Evolutionary conservation across 2,888 invertebrate genomes (phyloP).

Genomic region (Phengaris arion): DNA sequence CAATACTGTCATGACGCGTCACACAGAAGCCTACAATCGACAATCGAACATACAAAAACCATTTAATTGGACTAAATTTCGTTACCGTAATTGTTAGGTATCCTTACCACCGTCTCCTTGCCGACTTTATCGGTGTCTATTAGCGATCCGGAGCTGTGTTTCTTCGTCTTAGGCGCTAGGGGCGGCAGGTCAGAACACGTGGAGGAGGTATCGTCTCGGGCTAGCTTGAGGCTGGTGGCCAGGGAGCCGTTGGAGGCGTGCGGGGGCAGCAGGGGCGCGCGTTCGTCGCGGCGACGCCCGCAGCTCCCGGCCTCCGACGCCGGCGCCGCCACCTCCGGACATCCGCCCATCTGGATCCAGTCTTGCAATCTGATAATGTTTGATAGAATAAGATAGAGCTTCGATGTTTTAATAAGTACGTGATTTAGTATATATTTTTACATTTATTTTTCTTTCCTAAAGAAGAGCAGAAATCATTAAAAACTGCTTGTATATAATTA

Average conservation of each 20-base stretch:
- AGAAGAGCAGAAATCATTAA: neutral
- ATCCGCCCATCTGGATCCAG: conserved; percentile 70
- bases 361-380: conserved; percentile 51
- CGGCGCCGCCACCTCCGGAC: conserved; percentile 56
- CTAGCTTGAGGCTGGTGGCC: conserved; percentile 66
- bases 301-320: conserved; percentile 57
- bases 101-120: conserved; percentile 70
- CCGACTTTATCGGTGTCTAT: conserved; percentile 66
- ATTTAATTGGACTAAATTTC: conserved; percentile 46
- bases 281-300: conserved; percentile 47
- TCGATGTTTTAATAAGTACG: too few species aligned
- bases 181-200: conserved; percentile 71
- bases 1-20: neutral
- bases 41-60: neutral
- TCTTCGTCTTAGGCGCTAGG: conserved; percentile 65
- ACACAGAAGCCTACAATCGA: neutral
- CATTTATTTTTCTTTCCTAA: neutral
- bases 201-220: conserved; percentile 67
- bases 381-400: neutral
- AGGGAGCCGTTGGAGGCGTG: conserved; percentile 73
- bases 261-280: conserved; percentile 67
- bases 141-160: conserved; percentile 70
- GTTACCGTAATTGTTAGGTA: conserved; percentile 67
- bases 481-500: neutral
- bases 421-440: too few species aligned